phyloP scores from a whole-genome alignment of 2,888 invertebrate species.

The Agonopterix alstromeriana region DNA sequence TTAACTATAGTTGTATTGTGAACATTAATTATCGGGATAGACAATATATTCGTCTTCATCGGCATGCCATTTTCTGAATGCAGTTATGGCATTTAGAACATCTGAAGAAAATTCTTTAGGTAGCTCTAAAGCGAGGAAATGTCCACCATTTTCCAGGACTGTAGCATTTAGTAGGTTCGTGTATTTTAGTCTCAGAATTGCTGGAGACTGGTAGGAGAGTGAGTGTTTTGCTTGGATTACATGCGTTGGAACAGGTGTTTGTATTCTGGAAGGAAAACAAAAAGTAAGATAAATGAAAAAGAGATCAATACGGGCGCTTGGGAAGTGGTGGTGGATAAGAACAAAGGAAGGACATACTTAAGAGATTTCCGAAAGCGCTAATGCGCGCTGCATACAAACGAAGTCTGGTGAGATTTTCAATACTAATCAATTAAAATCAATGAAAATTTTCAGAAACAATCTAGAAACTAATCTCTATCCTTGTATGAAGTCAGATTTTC shows the following conservation, averaged over 20 bases:
- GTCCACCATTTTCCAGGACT: slow-evolving; percentile 81
- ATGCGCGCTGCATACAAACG: too few relatives aligned
- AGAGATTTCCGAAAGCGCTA: too few relatives aligned
- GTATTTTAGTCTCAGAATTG: slow-evolving; percentile 72
- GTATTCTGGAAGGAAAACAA: neutral
- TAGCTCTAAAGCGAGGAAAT: slow-evolving; percentile 87
- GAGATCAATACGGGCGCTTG: neutral
- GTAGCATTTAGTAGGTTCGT: slow-evolving; percentile 79
- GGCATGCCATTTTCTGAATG: neutral
- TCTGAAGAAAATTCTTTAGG: slow-evolving; percentile 45
- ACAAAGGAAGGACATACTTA: too few relatives aligned
- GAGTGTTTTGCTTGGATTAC: slow-evolving; percentile 83
- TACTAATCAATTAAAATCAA: too few relatives aligned
- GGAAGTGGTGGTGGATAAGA: too few relatives aligned
- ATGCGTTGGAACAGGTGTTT: slow-evolving; percentile 80
- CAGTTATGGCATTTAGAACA: neutral
- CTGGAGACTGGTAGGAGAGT: slow-evolving; percentile 71
- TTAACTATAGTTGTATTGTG: too few relatives aligned
- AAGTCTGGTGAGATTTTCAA: too few relatives aligned
- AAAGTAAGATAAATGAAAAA: neutral
- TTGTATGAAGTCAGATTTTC: too few relatives aligned
- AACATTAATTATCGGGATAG: too few relatives aligned
- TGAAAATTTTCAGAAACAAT: too few relatives aligned
- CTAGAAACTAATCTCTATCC: too few relatives aligned
- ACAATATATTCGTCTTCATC: too few relatives aligned